These are phyloP conservation scores for Agonum fuliginosum DNA, from an alignment of 2,888 invertebrate species.

Conservation along the genomic window DNA sequence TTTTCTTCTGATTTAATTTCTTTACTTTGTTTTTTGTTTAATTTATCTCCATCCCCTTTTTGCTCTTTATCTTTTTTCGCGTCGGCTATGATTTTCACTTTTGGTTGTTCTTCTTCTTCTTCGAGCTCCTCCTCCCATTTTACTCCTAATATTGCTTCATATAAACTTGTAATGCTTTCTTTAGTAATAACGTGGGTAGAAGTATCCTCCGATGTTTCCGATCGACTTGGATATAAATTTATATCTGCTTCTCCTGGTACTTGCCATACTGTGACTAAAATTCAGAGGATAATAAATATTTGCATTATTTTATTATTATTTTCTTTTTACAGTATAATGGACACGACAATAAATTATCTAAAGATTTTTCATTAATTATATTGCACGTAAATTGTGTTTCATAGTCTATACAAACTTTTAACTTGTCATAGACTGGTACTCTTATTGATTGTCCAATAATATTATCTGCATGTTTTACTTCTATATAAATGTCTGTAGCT, in stretches of 20 bases:
- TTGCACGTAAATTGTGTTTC: conserved; percentile 61
- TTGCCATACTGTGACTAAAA: conserved; percentile 66
- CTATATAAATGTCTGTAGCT: conserved; percentile 65
- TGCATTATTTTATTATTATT: not conserved
- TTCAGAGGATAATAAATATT: not conserved
- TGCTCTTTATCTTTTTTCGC: conserved; percentile 9
- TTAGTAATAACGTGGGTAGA: conserved; percentile 59
- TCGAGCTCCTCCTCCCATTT: conserved; percentile 61
- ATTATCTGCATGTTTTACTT: conserved; percentile 63
- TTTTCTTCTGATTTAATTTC: conserved; percentile 43
- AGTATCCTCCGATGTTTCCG: conserved; percentile 57
- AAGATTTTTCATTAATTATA: conserved; percentile 51
- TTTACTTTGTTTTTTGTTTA: conserved; percentile 32
- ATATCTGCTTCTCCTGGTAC: conserved; percentile 64
- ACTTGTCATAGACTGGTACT: conserved; percentile 61
- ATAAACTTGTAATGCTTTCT: conserved; percentile 66
- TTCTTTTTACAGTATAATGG: conserved; percentile 62
- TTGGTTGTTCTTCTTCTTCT: conserved; percentile 28
- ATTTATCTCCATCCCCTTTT: not conserved
- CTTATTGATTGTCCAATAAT: conserved; percentile 64
- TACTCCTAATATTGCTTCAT: conserved; percentile 66
- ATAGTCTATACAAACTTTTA: conserved; percentile 58
- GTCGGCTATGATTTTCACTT: conserved; percentile 52
- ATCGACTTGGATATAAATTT: conserved; percentile 62
- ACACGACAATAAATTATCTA: conserved; percentile 62